These are phyloP conservation scores for Psilanteris sp. DNA, from an alignment of 1,140 invertebrate species.

Conservation along the genomic window DNA sequence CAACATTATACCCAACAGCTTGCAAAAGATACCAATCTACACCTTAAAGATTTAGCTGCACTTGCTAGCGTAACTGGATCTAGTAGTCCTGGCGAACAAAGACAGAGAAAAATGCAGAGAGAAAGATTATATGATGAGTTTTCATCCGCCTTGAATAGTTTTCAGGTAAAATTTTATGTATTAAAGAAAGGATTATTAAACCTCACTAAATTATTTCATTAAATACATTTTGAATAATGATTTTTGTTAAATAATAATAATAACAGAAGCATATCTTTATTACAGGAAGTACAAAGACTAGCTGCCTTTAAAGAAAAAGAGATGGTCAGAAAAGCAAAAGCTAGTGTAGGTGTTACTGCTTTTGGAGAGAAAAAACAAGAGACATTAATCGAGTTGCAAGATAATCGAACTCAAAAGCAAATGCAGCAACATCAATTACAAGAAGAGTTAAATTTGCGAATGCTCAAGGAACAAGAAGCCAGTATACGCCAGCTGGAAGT, in stretches of 20 bases:
- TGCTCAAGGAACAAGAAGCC: conserved; percentile 93
- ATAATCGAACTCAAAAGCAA: conserved; percentile 81
- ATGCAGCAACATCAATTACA: conserved; percentile 88
- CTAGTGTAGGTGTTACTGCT: conserved; percentile 78
- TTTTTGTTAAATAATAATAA: neutral
- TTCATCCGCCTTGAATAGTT: conserved; percentile 93
- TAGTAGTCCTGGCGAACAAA: conserved; percentile 81
- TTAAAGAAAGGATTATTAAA: conserved; percentile 1
- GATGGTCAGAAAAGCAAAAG: conserved; percentile 85
- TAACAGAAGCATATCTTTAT: conserved; percentile 13
- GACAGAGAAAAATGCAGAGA: conserved; percentile 93
- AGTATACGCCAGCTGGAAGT: conserved; percentile 95
- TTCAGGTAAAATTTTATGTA: conserved; percentile 83
- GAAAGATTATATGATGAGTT: conserved; percentile 97
- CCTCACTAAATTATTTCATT: too few species aligned
- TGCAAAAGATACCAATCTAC: conserved; percentile 94
- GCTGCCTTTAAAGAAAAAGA: conserved; percentile 92
- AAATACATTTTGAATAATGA: too few species aligned
- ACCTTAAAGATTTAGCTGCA: conserved; percentile 88
- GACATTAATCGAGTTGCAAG: conserved; percentile 85
- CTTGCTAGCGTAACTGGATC: conserved; percentile 77
- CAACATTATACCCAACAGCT: conserved; percentile 97
- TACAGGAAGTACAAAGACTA: conserved; percentile 85
- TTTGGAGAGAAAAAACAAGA: conserved; percentile 82
- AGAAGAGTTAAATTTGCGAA: conserved; percentile 91